Evolutionary conservation across 2,888 invertebrate genomes (phyloP), one percentile per base, ranked within the genome.

Genomic region (Drosophila fulvimacula): DNA sequence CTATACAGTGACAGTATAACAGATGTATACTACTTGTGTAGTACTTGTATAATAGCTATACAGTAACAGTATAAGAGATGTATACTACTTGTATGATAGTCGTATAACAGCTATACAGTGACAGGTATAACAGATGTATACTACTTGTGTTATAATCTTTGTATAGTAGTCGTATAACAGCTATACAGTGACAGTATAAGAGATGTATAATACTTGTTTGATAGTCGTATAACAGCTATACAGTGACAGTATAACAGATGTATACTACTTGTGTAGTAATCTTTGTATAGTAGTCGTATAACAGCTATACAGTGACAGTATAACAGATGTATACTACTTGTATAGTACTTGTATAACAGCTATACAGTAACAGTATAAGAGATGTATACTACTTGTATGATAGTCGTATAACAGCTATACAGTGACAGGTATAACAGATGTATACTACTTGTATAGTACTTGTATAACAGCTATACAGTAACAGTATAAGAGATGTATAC

Each of bases 271-370:
- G 5, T 27, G n/a, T n/a, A n/a, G n/a, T n/a, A n/a, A n/a, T n/a
- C n/a, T n/a, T n/a, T n/a, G n/a, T n/a, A 27, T 30, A 6, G 27
- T 7, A 30, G 27, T 30, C 27, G 27, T 27, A 6, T 27, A 27
- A 30, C 27, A 6, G 27, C 24, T 24, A 24, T 24, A 24, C 24
- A 24, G 27, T 30, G n/a, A 30, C 5, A 4, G 32, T 27, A 32
- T 44, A 44, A 32, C 44, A 32, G 44, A 11, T 56, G n/a, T 53
- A 38, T 32, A 32, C 1, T 19, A 13, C 19, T 6, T 3, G 30
- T 51, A 44, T 34, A 46, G 48, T 65, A 59, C 32, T 13, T 58
- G 36, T 52, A 27, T 32, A 32, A 41, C 38, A 41, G 6, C 9
- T 41, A 10, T 41, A 41, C 1, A 46, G 10, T n/a, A n/a, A n/a